Percentiles rank a stretch among this genome's conserved stretches.
Conservation (phyloP, 2,113 vertebrate genomes). For the Dendrocopos noguchii region DNA sequence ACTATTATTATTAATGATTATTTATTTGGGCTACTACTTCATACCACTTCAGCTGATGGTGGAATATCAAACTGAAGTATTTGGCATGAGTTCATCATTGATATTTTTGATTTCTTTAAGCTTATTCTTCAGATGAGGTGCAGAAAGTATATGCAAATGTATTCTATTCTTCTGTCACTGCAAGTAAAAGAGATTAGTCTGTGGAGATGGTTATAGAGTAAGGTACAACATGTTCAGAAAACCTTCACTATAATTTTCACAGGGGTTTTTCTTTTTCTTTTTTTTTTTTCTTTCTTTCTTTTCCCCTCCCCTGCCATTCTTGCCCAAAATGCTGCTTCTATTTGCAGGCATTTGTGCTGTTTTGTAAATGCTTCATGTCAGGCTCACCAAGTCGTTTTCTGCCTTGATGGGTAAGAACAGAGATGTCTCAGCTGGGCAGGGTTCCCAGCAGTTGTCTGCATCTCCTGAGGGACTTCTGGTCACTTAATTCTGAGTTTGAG, state of each 20-base stretch:
- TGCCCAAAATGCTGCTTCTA: slow-evolving; percentile 24
- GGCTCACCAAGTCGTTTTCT: not conserved
- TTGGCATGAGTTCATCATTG: not conserved
- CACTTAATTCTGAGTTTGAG: not conserved
- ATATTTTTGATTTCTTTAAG: not conserved
- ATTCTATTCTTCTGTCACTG: not conserved
- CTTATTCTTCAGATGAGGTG: not conserved
- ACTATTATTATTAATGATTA: no score
- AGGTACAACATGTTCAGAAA: slow-evolving; percentile 22
- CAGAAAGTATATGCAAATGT: not conserved
- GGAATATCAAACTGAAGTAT: not conserved
- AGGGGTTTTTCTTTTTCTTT: not conserved
- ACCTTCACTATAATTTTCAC: slow-evolving; percentile 35
- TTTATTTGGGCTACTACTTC: not conserved
- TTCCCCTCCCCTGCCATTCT: not conserved
- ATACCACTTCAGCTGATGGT: not conserved
- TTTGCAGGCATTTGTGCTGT: not conserved
- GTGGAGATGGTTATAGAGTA: not conserved
- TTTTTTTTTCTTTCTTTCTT: no score
- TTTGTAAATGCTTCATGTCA: not conserved
- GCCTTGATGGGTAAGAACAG: not conserved
- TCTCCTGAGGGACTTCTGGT: not conserved
- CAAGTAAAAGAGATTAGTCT: not conserved
- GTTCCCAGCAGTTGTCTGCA: not conserved
- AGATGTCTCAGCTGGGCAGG: not conserved